Base-by-base conservation (phyloP, 2,888 invertebrate species). In the Baccha elongata region DNA sequence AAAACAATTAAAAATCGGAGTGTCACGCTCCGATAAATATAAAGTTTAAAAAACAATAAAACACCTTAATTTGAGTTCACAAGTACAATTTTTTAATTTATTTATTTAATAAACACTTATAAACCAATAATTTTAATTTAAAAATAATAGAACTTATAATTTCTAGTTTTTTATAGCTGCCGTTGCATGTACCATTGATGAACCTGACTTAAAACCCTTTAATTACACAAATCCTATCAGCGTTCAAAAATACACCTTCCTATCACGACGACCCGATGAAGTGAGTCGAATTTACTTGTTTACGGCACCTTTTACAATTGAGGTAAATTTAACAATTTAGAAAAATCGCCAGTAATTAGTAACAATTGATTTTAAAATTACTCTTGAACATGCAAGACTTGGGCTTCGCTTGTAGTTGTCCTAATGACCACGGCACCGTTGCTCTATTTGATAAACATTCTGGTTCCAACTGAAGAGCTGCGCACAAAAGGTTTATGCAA, bases 241-340 rank as follows among this genome's bases (percentile, higher is more conserved):
- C 87, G 93, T 94, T 1, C 96, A 97, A 88, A 92, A 94, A 0
- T 96, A 97, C 87, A 93, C 95, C 0, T 95, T 97, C 88, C 91
- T 98, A 85, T 93, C 95, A 1, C 93, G 96, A 0, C 93, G 95
- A 23, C 97, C 97, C 0, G 92, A 93, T 84, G 95, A 96, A 88
- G 92, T 97, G 13, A 96, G 96, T 85, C 92, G 97, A 85, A 96
- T 96, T 0, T 91, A 97, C 81, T 91, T 97, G 8, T 98, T 98
- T 87, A 93, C 96, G 53, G 94, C 96, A 5, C 98, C 98, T 0
- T 98, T 97, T 86, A 93, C 94, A 5, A 90, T 92, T 21, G 93
- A 93, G 87, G 94, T 94, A 90, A 92, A 92, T 91, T 86, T 44
- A 21, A 8, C 13, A 52, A n/a, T n/a, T 52, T 11, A 32, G 26